Evolutionary conservation across 2,113 vertebrate genomes (phyloP).

Genomic region (Corythaixoides concolor): DNA sequence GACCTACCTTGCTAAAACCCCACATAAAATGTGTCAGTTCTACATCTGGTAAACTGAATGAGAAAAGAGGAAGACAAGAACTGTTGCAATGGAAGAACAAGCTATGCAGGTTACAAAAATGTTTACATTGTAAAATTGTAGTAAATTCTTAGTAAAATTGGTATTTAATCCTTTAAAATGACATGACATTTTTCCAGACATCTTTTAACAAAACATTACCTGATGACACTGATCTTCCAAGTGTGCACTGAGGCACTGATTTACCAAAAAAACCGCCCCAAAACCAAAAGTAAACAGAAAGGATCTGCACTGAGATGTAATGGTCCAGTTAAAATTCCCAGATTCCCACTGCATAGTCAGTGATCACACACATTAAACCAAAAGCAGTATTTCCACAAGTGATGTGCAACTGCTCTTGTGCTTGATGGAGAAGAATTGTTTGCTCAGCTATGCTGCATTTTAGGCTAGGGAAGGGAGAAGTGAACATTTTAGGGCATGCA

Average conservation of each 20-base stretch:
- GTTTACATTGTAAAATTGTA: background rate
- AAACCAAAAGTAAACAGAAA: background rate
- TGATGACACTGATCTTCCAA: background rate
- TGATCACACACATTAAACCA: background rate
- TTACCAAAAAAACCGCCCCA: too few species aligned
- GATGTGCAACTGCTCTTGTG: background rate
- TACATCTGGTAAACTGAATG: constrained; percentile 51
- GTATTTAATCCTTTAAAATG: background rate
- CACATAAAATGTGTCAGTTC: constrained; percentile 55
- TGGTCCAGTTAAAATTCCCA: background rate
- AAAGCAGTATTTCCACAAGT: background rate
- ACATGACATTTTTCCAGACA: background rate
- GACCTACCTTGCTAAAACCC: constrained; percentile 59
- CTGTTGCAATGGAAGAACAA: background rate
- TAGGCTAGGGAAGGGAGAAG: background rate
- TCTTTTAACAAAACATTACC: background rate
- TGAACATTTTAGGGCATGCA: background rate
- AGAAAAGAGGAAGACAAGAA: background rate
- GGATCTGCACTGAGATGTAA: background rate
- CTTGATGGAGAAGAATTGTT: background rate
- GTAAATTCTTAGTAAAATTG: background rate
- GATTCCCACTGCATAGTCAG: background rate
- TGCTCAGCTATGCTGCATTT: background rate
- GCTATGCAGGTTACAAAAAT: background rate
- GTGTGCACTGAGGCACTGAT: background rate